Conservation (phyloP, 2,113 vertebrate genomes). For the Toxotes chatareus region DNA sequence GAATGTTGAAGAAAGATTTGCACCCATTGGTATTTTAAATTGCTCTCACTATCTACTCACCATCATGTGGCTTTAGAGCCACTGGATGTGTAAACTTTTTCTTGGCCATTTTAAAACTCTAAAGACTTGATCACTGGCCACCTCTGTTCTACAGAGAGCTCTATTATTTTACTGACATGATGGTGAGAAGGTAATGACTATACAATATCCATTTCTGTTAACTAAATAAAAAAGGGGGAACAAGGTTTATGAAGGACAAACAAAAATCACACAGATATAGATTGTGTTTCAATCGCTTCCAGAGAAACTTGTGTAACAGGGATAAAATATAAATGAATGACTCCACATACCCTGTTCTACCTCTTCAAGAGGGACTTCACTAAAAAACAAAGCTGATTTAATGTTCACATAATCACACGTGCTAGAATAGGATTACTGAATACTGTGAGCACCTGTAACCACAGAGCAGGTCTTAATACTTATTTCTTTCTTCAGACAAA, state of each 20-base stretch:
- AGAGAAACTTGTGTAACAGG: not conserved
- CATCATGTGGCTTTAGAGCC: not conserved
- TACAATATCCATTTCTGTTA: not conserved
- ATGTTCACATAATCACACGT: not conserved
- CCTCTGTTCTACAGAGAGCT: too few relatives aligned
- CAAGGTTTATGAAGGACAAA: constrained; percentile 48
- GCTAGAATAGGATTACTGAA: not conserved
- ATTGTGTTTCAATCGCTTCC: not conserved
- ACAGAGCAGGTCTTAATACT: constrained; percentile 5
- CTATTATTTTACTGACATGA: not conserved
- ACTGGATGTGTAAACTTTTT: not conserved
- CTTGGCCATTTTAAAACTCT: not conserved
- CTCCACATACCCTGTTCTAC: not conserved
- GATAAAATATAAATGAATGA: not conserved
- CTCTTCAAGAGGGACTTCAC: constrained; percentile 1
- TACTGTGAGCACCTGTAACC: constrained; percentile 19
- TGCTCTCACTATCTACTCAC: constrained; percentile 4
- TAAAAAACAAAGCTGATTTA: not conserved
- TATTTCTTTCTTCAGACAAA: not conserved
- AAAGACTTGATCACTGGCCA: not conserved
- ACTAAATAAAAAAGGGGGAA: constrained; percentile 3
- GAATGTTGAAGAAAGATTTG: constrained; percentile 19
- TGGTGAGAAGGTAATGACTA: not conserved
- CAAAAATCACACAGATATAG: not conserved
- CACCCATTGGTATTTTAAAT: not conserved